Evolutionary conservation across 2,888 invertebrate genomes (phyloP).

Genomic region (Campaea margaritaria): DNA sequence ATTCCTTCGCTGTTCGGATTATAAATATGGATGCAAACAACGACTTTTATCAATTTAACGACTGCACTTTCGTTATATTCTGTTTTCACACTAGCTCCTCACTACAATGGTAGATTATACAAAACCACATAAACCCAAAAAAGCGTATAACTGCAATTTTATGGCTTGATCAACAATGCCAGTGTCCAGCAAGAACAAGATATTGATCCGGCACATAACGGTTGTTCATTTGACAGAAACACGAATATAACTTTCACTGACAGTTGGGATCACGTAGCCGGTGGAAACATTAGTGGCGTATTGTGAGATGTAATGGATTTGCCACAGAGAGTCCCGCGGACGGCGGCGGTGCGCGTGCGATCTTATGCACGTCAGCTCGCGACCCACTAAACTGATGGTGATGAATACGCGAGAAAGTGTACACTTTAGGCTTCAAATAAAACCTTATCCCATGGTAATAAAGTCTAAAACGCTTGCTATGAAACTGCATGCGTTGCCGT

Average conservation of each 20-base stretch:
- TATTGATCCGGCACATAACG: constrained; percentile 49
- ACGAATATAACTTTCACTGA: constrained; percentile 72
- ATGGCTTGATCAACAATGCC: constrained; percentile 23
- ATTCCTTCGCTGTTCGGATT: too few relatives aligned
- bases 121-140: constrained; percentile 17
- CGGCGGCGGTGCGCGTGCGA: constrained; percentile 48
- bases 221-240: constrained; percentile 61
- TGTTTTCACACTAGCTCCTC: not conserved
- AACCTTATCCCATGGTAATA: constrained; percentile 34
- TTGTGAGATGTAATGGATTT: constrained; percentile 67
- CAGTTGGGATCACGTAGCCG: constrained; percentile 61
- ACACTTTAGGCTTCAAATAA: constrained; percentile 31
- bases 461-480: constrained; percentile 16
- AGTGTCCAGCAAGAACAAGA: constrained; percentile 21
- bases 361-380: constrained; percentile 51
- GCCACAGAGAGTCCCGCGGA: constrained; percentile 56
- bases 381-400: constrained; percentile 76
- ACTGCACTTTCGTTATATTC: not conserved
- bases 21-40: too few relatives aligned
- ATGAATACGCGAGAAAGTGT: constrained; percentile 76
- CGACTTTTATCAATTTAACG: too few relatives aligned
- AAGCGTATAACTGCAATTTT: constrained; percentile 22
- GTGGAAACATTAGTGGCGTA: constrained; percentile 61
- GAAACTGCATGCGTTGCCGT: constrained; percentile 34
- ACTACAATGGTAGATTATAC: not conserved